Base-by-base conservation (phyloP, 2,888 invertebrate genomes). In the Polymixis lichenea region DNA sequence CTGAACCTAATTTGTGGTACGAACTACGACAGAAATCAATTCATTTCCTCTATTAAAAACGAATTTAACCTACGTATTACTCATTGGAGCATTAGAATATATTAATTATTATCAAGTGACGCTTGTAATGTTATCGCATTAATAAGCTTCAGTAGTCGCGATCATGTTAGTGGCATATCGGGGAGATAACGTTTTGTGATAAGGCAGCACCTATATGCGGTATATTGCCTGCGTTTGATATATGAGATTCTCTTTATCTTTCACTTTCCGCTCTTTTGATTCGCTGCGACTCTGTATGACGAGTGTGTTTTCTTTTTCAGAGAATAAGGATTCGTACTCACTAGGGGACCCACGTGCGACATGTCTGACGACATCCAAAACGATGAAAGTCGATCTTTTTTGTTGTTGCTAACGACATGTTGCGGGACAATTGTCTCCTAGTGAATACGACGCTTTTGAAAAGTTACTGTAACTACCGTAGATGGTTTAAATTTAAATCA, bases 101-200 rank as follows among this genome's bases (percentile, higher is more conserved):
- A 83, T 85, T 84, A 84, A 88, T 88, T 84, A 88, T 88, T 84
- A 80, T 72, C 73, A 67, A 76, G 80, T 72, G 84, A 77, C 76
- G 81, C 84, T 81, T 76, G 74, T 80, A 38, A 55, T 69, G 71
- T 80, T 88, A 88, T 88, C 89, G 51, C 72, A 72, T 78, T 89
- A 84, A 77, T 87, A 87, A 79, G 86, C 83, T 79, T 62, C 85
- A 81, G 89, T 88, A 86, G 88, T 79, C 69, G 64, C 69, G 66
- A 79, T 76, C 79, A 64, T 88, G 85, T 84, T 73, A 75, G 75
- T 75, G 75, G 78, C 75, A 62, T 86, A 86, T 89, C 80, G 60
- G 25, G 56, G n/a, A 64, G 87, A 88, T 87, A 88, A 69, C 19
- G 43, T 60, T 28, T 46, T 9, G 11, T 62, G 77, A 86, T 85